Evolutionary conservation across 2,797 vertebrate genomes (phyloP).

Genomic region (Schizopygopsis malacanthus): DNA sequence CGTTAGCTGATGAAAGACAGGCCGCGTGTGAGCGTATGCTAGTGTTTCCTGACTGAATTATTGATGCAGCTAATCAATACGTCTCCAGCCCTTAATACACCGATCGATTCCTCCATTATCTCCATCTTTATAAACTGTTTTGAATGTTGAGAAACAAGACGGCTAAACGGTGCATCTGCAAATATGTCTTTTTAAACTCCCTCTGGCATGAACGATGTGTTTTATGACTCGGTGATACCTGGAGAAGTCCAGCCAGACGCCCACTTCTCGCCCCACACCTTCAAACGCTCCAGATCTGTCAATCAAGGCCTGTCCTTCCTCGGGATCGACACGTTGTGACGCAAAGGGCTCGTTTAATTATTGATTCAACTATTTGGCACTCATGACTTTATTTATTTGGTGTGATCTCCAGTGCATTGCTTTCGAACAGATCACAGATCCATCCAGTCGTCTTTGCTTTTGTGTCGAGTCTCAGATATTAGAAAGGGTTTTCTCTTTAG

Average conservation of each 20-base stretch:
- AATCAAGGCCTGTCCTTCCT: conserved; percentile 74
- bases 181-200: conserved; percentile 4
- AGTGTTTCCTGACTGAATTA: conserved; percentile 52
- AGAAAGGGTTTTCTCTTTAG: conserved; percentile 23
- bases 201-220: conserved; percentile 36
- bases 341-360: conserved; percentile 77
- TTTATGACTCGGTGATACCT: conserved; percentile 54
- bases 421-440: conserved; percentile 24
- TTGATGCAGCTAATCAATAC: conserved; percentile 57
- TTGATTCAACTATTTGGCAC: conserved; percentile 73
- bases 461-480: conserved; percentile 11
- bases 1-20: not conserved
- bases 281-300: conserved; percentile 80
- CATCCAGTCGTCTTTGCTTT: not conserved
- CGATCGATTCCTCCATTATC: conserved; percentile 54
- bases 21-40: conserved; percentile 20
- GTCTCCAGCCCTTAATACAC: conserved; percentile 44
- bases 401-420: conserved; percentile 19
- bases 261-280: conserved; percentile 48
- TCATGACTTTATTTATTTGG: conserved; percentile 36
- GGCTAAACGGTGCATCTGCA: conserved; percentile 14
- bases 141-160: conserved; percentile 24
- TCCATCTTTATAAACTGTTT: conserved; percentile 50
- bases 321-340: conserved; percentile 54
- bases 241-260: conserved; percentile 30